These are phyloP conservation scores for Tachysurus vachellii DNA, from an alignment of 2,113 vertebrate genomes.

Conservation along the genomic window DNA sequence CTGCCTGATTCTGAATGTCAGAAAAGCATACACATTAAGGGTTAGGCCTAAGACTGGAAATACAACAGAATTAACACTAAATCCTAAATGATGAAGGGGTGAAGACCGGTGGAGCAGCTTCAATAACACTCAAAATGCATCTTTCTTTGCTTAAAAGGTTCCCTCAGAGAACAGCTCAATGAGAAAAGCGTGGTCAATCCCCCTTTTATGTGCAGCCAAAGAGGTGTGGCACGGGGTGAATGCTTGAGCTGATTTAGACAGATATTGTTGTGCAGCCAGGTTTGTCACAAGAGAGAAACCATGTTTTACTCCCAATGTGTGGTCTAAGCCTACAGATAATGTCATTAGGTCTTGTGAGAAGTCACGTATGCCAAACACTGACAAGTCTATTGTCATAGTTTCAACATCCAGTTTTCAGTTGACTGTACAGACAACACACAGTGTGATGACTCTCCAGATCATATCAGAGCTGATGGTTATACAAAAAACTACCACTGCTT, in stretches of 20 bases:
- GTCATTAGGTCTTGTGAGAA: conserved; percentile 42
- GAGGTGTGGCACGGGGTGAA: conserved; percentile 42
- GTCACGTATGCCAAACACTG: conserved; percentile 33
- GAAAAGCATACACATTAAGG: conserved; percentile 36
- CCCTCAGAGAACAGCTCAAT: conserved; percentile 33
- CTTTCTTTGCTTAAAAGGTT: conserved; percentile 36
- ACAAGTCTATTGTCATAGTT: conserved; percentile 32
- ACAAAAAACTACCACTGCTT: background rate
- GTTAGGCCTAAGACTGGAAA: conserved; percentile 42
- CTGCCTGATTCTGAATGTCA: conserved; percentile 21
- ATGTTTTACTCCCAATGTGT: conserved; percentile 47
- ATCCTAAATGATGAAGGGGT: conserved; percentile 41
- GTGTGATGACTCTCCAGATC: background rate
- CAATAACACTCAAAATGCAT: conserved; percentile 23
- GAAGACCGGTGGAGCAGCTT: conserved; percentile 41
- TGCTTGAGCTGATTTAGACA: conserved; percentile 51
- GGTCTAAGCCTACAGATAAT: conserved; percentile 50
- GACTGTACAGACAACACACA: background rate
- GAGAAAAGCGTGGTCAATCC: conserved; percentile 39
- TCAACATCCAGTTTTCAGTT: background rate
- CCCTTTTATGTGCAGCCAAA: conserved; percentile 45
- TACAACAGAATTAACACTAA: conserved; percentile 31
- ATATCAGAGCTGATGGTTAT: background rate
- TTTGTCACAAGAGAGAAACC: conserved; percentile 50
- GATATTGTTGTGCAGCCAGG: conserved; percentile 50